phyloP scores from a whole-genome alignment of 2,888 invertebrate species.

The Nomada flava region DNA sequence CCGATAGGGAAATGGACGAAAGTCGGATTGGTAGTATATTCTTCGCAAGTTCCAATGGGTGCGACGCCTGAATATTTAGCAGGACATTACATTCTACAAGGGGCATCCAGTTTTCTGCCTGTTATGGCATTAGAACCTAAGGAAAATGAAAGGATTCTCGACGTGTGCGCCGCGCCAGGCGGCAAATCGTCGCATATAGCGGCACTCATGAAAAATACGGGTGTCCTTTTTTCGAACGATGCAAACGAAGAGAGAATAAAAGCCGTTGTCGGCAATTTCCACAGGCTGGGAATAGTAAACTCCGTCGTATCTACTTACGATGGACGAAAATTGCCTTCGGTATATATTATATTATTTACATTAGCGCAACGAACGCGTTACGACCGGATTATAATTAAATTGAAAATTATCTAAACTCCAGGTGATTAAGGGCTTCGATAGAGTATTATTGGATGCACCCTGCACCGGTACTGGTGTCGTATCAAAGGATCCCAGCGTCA shows the following conservation, averaged over 20 bases:
- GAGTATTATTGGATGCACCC: slow-evolving; percentile 98
- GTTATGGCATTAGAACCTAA: slow-evolving; percentile 99
- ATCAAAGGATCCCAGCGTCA: slow-evolving; percentile 98
- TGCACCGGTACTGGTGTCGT: slow-evolving; percentile 99
- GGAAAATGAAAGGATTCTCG: slow-evolving; percentile 96
- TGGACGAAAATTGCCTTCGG: slow-evolving; percentile 92
- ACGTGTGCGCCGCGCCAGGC: slow-evolving; percentile 99
- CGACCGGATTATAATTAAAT: neutral
- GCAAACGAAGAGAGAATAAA: slow-evolving; percentile 94
- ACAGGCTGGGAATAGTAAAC: slow-evolving; percentile 97
- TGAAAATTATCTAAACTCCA: slow-evolving; percentile 78
- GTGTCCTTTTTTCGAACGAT: slow-evolving; percentile 98
- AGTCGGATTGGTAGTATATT: slow-evolving; percentile 98
- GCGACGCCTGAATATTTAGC: slow-evolving; percentile 99
- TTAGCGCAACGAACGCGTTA: neutral
- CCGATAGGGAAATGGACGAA: slow-evolving; percentile 99
- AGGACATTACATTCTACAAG: slow-evolving; percentile 98
- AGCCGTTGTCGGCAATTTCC: slow-evolving; percentile 98
- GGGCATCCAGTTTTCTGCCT: slow-evolving; percentile 98
- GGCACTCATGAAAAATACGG: slow-evolving; percentile 99
- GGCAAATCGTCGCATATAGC: slow-evolving; percentile 99
- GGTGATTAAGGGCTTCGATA: slow-evolving; percentile 96
- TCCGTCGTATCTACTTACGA: slow-evolving; percentile 95
- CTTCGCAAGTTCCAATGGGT: slow-evolving; percentile 97
- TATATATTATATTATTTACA: slow-evolving; percentile 73